Evolutionary conservation across 2,888 invertebrate genomes (phyloP).

Genomic region (Melitaea athalia): DNA sequence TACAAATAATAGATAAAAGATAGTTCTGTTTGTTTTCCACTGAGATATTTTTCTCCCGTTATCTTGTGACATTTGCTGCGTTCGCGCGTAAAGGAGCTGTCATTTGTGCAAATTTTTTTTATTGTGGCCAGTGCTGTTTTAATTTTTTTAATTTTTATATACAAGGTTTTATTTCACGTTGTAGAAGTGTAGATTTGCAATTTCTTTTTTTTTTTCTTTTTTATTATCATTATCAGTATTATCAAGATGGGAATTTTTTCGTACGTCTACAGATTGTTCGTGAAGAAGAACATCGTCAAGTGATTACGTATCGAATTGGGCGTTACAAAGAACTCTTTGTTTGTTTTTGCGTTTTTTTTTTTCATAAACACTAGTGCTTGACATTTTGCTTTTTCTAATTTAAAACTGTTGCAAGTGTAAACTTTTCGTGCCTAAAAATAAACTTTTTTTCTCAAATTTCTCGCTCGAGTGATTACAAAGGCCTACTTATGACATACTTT

Average conservation of each 20-base stretch:
- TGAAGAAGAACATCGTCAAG: slow-evolving; percentile 60
- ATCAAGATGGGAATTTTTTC: slow-evolving; percentile 73
- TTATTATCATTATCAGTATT: background rate
- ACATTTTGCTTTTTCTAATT: background rate
- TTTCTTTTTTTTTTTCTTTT: slow-evolving; percentile 5
- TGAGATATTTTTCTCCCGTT: background rate
- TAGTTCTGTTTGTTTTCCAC: background rate
- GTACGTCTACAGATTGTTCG: slow-evolving; percentile 74
- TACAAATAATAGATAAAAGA: background rate
- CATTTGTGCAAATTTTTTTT: background rate
- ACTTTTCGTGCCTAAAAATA: slow-evolving; percentile 1
- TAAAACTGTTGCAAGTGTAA: background rate
- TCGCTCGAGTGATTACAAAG: slow-evolving; percentile 50
- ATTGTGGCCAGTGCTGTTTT: background rate
- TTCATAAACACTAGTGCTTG: background rate
- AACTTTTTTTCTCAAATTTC: slow-evolving; percentile 13
- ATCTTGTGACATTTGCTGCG: background rate
- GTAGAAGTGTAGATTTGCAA: background rate
- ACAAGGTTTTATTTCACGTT: background rate
- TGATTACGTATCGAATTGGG: slow-evolving; percentile 21
- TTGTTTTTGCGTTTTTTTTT: slow-evolving; percentile 16
- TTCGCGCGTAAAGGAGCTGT: slow-evolving; percentile 3
- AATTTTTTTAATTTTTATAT: background rate
- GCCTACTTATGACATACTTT: slow-evolving; percentile 78
- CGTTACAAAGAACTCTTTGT: background rate